A percentile compares a stretch with the other conserved stretches of the same genome.
Conservation (phyloP, 1,140 invertebrate species). For the Colletes gigas region DNA sequence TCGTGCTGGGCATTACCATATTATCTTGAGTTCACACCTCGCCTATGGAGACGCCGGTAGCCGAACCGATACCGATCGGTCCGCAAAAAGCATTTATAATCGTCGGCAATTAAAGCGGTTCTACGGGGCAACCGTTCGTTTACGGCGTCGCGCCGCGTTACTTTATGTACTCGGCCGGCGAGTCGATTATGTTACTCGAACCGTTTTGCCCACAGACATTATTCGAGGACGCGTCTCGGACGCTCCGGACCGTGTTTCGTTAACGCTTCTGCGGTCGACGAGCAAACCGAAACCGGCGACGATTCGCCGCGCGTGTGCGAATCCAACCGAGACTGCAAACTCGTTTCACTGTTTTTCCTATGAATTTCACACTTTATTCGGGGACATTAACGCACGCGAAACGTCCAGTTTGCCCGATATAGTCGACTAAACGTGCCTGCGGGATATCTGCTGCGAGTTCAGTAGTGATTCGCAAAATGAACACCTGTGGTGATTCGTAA, state of each 20-base stretch:
- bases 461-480: too few species aligned
- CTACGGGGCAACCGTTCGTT: not conserved
- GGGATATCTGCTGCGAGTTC: too few species aligned
- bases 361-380: too few species aligned
- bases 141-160: constrained; percentile 13
- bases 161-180: constrained; percentile 20
- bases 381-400: too few species aligned
- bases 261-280: too few species aligned
- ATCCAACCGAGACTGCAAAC: too few species aligned
- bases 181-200: not conserved
- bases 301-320: too few species aligned
- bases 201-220: not conserved
- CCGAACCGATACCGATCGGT: constrained; percentile 58
- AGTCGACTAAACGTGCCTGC: too few species aligned
- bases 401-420: too few species aligned
- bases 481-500: too few species aligned
- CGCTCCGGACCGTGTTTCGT: not conserved
- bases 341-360: too few species aligned
- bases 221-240: not conserved
- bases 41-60: constrained; percentile 52
- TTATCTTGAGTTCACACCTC: constrained; percentile 63
- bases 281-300: too few species aligned
- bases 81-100: constrained; percentile 51
- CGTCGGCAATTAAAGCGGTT: constrained; percentile 43
- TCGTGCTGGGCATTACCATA: constrained; percentile 59